A percentile compares a stretch with the other conserved stretches of the same genome.
These are phyloP conservation scores for Clarias gariepinus DNA, from an alignment of 2,113 vertebrate genomes.

Conservation along the genomic window DNA sequence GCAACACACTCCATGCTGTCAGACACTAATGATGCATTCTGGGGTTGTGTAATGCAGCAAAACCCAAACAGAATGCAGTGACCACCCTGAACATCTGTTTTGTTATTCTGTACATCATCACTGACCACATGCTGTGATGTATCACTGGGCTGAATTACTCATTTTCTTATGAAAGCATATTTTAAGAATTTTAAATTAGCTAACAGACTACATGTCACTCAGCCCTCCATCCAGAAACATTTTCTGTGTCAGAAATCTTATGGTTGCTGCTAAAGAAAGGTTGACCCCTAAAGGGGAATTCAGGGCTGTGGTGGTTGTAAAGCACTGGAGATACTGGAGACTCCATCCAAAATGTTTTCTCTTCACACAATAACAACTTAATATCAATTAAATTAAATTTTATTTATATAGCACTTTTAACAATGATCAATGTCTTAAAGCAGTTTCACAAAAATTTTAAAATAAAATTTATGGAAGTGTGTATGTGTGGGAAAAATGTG, in stretches of 20 bases:
- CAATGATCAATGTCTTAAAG: too few species aligned
- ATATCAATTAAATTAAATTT: not conserved
- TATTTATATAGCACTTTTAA: too few species aligned
- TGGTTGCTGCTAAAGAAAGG: not conserved
- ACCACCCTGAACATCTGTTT: not conserved
- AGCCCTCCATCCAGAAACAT: not conserved
- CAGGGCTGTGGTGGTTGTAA: not conserved
- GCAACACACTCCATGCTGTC: not conserved
- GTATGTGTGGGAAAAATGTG: too few species aligned
- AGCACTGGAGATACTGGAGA: not conserved
- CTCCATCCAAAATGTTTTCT: too few species aligned
- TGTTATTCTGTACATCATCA: not conserved
- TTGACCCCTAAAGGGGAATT: not conserved
- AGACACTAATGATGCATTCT: not conserved
- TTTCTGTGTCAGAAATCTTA: not conserved
- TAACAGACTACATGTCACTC: not conserved
- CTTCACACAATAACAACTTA: not conserved
- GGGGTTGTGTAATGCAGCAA: not conserved
- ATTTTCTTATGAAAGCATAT: not conserved
- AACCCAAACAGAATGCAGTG: not conserved
- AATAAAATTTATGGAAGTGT: too few species aligned
- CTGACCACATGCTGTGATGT: not conserved
- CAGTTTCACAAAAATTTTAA: too few species aligned
- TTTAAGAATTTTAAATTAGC: not conserved
- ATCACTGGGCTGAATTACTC: not conserved